Conservation (phyloP, 2,113 vertebrate genomes). For the Dicrurus megarhynchus region DNA sequence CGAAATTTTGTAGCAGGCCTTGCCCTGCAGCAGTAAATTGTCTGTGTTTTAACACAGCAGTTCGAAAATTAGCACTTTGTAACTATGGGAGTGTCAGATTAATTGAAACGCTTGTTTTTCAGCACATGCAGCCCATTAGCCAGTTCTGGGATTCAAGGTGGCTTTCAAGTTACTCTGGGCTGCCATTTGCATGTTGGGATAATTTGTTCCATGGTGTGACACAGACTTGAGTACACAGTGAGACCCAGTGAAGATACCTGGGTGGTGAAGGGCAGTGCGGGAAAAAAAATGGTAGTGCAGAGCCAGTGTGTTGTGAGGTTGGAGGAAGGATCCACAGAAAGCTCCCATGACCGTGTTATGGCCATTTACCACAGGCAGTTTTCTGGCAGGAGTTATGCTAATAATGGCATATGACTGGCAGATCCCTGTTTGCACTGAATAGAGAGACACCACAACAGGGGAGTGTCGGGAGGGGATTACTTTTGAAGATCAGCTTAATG, state of each 20-base stretch:
- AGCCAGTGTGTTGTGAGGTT: not conserved
- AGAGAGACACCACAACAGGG: not conserved
- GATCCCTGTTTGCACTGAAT: not conserved
- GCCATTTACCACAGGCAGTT: not conserved
- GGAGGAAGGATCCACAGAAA: not conserved
- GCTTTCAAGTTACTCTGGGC: not conserved
- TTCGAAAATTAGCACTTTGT: not conserved
- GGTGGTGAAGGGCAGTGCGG: not conserved
- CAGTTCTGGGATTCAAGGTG: not conserved
- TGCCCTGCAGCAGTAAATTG: accelerated
- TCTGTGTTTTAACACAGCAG: not conserved
- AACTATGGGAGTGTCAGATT: no score
- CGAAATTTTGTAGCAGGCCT: not conserved
- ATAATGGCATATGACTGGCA: not conserved
- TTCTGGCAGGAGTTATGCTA: not conserved
- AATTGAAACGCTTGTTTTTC: not conserved
- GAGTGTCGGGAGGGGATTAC: not conserved
- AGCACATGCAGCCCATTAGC: not conserved
- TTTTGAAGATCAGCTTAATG: not conserved
- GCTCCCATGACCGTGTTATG: not conserved
- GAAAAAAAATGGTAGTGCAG: not conserved
- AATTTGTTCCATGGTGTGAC: not conserved
- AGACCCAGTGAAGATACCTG: not conserved
- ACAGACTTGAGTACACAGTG: not conserved
- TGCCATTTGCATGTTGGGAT: not conserved